These are phyloP conservation scores for Zaprionus ornatus DNA, from an alignment of 1,140 invertebrate species.

Conservation along the genomic window DNA sequence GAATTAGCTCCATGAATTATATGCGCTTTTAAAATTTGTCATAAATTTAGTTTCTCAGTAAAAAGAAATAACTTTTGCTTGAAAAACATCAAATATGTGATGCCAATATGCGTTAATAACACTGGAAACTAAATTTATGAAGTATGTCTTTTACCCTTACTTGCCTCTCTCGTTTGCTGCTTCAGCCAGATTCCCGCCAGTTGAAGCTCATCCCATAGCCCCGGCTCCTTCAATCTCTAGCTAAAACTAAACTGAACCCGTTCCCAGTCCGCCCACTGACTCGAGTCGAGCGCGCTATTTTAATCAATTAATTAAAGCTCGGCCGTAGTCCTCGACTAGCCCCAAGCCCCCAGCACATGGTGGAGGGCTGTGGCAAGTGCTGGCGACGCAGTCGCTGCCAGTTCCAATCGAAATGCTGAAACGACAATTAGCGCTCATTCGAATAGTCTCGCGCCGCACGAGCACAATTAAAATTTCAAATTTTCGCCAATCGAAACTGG, in stretches of 20 bases:
- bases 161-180: neutral
- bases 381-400: slow-evolving; percentile 31
- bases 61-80: slow-evolving; percentile 9
- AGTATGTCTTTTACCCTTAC: no score
- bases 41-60: slow-evolving; percentile 1
- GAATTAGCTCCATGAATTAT: slow-evolving; percentile 39
- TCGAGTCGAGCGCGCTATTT: slow-evolving; percentile 50
- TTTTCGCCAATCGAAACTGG: slow-evolving; percentile 14
- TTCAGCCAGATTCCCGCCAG: neutral
- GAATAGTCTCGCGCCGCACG: slow-evolving; percentile 9
- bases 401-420: slow-evolving; percentile 72
- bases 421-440: slow-evolving; percentile 71
- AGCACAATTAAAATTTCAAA: slow-evolving; percentile 47
- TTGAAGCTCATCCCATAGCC: neutral
- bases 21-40: slow-evolving; percentile 10
- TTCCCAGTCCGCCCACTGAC: slow-evolving; percentile 21
- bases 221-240: neutral
- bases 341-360: neutral
- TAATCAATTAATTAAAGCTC: slow-evolving; percentile 77
- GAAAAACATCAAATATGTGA: neutral
- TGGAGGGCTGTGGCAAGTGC: neutral
- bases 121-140: no score
- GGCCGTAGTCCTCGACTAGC: slow-evolving; percentile 43
- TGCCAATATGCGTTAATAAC: neutral
- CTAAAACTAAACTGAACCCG: slow-evolving; percentile 29